phyloP scores from a whole-genome alignment of 1,140 invertebrate species.

The Philotrypesis tridentata region DNA sequence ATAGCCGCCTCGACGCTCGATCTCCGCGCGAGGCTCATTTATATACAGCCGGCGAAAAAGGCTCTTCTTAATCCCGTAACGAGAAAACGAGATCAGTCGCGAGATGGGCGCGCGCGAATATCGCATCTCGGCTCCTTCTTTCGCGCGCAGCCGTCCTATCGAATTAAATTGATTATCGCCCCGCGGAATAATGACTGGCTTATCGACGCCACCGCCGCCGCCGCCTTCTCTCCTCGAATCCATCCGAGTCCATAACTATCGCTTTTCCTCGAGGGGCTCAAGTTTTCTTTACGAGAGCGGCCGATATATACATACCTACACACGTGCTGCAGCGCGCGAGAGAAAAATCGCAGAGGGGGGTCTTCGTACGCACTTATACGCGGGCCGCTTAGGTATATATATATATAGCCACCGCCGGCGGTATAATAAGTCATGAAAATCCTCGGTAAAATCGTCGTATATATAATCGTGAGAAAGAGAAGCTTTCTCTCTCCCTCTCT shows the following conservation, averaged over 20 bases:
- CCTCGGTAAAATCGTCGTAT: neutral
- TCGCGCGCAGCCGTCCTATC: neutral
- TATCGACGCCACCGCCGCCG: neutral
- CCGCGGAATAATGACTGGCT: neutral
- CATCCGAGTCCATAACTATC: too few species aligned
- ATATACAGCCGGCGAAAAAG: conserved; percentile 6
- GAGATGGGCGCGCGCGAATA: too few species aligned
- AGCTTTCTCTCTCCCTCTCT: too few species aligned
- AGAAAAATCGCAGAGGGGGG: too few species aligned
- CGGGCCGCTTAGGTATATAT: too few species aligned
- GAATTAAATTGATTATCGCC: neutral
- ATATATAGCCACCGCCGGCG: too few species aligned
- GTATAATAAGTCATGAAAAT: neutral
- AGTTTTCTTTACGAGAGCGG: too few species aligned
- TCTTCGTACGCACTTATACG: too few species aligned
- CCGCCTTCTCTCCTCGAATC: neutral
- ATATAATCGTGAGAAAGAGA: too few species aligned
- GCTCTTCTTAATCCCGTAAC: neutral
- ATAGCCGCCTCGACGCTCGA: neutral
- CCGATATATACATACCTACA: too few species aligned
- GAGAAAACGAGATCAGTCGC: neutral
- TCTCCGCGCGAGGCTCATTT: neutral
- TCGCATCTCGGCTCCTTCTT: neutral
- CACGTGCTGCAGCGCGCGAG: too few species aligned
- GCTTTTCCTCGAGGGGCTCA: too few species aligned